Evolutionary conservation across 2,888 invertebrate species (phyloP).

Genomic region (Plutella xylostella): DNA sequence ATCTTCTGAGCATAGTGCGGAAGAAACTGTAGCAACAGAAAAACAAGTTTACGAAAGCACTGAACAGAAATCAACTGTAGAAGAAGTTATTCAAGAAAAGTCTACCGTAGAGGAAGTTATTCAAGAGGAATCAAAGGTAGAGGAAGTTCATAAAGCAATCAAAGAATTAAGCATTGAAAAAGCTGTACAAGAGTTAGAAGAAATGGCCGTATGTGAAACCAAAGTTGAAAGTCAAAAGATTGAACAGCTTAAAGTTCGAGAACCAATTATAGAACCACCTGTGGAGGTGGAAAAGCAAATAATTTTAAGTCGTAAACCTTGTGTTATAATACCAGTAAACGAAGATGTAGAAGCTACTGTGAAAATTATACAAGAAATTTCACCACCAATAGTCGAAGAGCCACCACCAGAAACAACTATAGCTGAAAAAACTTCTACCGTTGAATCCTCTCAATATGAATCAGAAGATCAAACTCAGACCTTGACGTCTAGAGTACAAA

Average conservation of each 20-base stretch:
- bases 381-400: not conserved
- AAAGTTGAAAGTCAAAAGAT: too few species aligned
- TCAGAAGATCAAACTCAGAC: too few species aligned
- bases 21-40: slow-evolving; percentile 17
- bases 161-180: slow-evolving; percentile 7
- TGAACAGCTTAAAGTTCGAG: too few species aligned
- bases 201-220: not conserved
- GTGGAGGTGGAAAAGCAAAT: not conserved
- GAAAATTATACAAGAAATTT: not conserved
- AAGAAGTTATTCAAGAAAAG: slow-evolving; percentile 18
- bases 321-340: not conserved
- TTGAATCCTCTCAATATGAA: too few species aligned
- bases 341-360: slow-evolving; percentile 1
- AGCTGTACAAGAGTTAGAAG: slow-evolving; percentile 4
- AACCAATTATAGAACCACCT: not conserved
- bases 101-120: slow-evolving; percentile 18
- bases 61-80: slow-evolving; percentile 2
- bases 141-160: slow-evolving; percentile 12
- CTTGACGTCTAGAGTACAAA: too few species aligned
- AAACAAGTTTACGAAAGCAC: not conserved
- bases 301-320: not conserved
- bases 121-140: slow-evolving; percentile 11
- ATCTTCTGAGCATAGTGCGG: slow-evolving; percentile 28
- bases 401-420: too few species aligned
- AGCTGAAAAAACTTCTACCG: not conserved